Base-by-base conservation (phyloP, 2,113 vertebrate species). In the Litocranius walleri region DNA sequence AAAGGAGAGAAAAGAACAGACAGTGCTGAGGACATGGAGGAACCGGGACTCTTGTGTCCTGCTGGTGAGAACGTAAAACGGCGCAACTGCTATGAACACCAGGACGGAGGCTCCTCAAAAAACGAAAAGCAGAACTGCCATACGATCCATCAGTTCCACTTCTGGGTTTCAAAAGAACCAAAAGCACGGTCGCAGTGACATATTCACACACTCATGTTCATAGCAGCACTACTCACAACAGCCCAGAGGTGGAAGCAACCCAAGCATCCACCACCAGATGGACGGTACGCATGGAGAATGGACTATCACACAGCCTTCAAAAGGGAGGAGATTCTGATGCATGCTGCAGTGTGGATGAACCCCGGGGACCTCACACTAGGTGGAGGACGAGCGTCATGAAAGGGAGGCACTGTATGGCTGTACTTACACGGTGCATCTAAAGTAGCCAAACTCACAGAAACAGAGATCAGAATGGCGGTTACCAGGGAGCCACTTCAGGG, bases 391-490 rank as follows among this genome's bases (percentile, higher is more conserved):
- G 48, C 5, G 14, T 1, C 54, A 29, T 21, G 13, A 27, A 25
- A 77, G 36, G 59, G 5, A 25, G 62, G 86, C 6, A 6, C 5
- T 62, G 0, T 4, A 4, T 0, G 21, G 45, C 2, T 15, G 45
- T 14, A 5, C 86, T 52, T 6, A 19, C 0, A 30, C 0, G 21
- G 50, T 15, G 16, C 1, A 6, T 33, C 45, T 52, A 29, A 82
- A 30, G 21, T 7, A 12, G 23, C 19, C 29, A 15, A 23, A 14
- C 30, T 36, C 48, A 59, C 0, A 78, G 74, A 56, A 15, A 90
- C 71, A 62, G 50, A 56, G 33, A 48, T 13, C 0, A 27, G 7
- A 3, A 33, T 4, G 40, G 77, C 0, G 2, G 90, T 40, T 56
- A 1, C 36, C 33, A 4, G 88, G 64, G 15, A 9, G 21, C 7